Evolutionary conservation across 2,113 vertebrate genomes (phyloP).

Genomic region (Podarcis raffonei): DNA sequence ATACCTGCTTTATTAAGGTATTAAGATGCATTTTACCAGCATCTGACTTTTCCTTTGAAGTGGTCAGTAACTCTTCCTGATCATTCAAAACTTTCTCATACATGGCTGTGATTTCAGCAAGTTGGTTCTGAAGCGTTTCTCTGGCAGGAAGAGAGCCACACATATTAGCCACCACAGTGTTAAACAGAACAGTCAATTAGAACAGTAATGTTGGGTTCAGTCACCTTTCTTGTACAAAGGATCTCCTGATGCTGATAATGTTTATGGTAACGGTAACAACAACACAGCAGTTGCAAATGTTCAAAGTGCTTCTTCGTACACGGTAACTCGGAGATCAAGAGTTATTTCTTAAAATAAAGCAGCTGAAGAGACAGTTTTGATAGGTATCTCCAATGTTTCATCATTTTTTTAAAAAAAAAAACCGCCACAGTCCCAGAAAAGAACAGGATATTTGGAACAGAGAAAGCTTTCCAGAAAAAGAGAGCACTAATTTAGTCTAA

Average conservation of each 20-base stretch:
- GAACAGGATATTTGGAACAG: background rate
- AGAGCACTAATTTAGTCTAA: background rate
- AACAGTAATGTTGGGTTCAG: background rate
- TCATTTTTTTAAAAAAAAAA: background rate
- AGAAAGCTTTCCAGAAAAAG: background rate
- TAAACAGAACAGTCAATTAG: background rate
- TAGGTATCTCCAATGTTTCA: background rate
- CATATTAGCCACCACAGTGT: background rate
- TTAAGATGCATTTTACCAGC: background rate
- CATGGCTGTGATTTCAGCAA: constrained; percentile 21
- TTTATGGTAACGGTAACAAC: background rate
- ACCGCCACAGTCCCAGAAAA: background rate
- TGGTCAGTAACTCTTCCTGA: background rate
- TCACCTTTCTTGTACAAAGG: background rate
- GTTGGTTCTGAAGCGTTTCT: constrained; percentile 51
- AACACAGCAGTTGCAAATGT: background rate
- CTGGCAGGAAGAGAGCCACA: constrained; percentile 47
- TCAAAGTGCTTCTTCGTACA: background rate
- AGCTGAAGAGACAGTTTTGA: background rate
- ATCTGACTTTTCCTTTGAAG: constrained; percentile 15
- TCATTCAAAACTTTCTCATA: background rate
- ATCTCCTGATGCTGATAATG: background rate
- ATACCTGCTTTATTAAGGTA: constrained; percentile 61
- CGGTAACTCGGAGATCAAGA: background rate
- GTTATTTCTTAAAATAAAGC: background rate